Evolutionary conservation across 2,888 invertebrate species (phyloP).

Genomic region (Cheilosia scutellata): DNA sequence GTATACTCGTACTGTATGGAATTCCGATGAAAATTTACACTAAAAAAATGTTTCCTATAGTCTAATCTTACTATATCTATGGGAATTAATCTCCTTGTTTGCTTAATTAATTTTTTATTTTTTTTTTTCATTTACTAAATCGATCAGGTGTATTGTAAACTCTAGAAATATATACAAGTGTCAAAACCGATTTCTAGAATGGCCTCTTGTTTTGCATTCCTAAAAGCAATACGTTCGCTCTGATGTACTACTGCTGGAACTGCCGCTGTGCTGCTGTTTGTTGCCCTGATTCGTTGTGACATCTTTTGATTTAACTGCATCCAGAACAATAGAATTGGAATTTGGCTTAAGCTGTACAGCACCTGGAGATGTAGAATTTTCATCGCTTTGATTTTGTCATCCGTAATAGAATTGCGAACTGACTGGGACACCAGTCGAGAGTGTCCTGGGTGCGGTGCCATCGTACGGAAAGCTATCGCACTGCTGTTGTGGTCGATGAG

Average conservation of each 20-base stretch:
- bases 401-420: slow-evolving; percentile 83
- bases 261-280: slow-evolving; percentile 59
- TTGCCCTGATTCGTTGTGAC: slow-evolving; percentile 51
- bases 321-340: slow-evolving; percentile 62
- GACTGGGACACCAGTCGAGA: slow-evolving; percentile 83
- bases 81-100: slow-evolving; percentile 41
- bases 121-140: slow-evolving; percentile 33
- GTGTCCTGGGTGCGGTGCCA: slow-evolving; percentile 83
- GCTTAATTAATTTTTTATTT: slow-evolving; percentile 12
- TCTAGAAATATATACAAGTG: slow-evolving; percentile 56
- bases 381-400: slow-evolving; percentile 80
- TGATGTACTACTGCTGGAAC: slow-evolving; percentile 71
- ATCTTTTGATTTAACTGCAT: slow-evolving; percentile 66
- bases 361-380: slow-evolving; percentile 34
- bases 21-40: slow-evolving; percentile 60
- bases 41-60: slow-evolving; percentile 31
- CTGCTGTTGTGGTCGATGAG: slow-evolving; percentile 78
- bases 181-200: slow-evolving; percentile 23
- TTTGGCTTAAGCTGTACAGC: slow-evolving; percentile 52
- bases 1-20: slow-evolving; percentile 56
- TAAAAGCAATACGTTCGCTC: slow-evolving; percentile 77
- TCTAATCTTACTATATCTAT: slow-evolving; percentile 62
- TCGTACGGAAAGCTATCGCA: slow-evolving; percentile 80
- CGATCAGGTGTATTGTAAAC: slow-evolving; percentile 43
- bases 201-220: slow-evolving; percentile 1